A percentile compares a stretch with the other conserved stretches of the same genome.
Conservation (phyloP, 2,113 vertebrate species). For the Mus musculus region DNA sequence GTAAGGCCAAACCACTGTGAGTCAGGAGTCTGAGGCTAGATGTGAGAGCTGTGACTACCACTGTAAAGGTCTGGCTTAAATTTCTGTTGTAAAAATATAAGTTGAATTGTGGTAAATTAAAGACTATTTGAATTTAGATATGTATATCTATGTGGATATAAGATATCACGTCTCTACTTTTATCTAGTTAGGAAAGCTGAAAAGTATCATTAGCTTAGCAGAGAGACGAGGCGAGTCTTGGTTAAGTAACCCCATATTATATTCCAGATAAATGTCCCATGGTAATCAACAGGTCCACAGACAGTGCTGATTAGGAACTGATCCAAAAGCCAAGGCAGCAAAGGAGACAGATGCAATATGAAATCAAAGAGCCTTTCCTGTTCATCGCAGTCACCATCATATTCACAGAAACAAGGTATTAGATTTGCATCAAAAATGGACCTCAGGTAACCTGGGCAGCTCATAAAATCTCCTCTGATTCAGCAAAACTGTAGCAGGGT, state of each 20-base stretch:
- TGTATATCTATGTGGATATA: background rate
- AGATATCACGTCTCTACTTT: background rate
- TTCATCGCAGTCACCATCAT: background rate
- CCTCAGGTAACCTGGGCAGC: background rate
- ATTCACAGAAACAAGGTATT: background rate
- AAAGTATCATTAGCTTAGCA: background rate
- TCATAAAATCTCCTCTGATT: background rate
- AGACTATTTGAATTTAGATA: background rate
- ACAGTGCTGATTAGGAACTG: background rate
- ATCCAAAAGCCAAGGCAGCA: background rate
- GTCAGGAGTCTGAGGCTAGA: background rate
- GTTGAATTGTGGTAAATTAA: too few relatives aligned
- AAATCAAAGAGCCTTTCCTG: background rate
- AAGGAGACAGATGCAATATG: background rate
- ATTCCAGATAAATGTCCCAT: background rate
- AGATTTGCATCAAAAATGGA: background rate
- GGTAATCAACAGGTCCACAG: too few relatives aligned
- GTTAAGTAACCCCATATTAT: background rate
- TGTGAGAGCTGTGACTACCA: accelerated
- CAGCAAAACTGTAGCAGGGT: background rate
- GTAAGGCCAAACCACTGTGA: background rate
- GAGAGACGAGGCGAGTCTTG: background rate
- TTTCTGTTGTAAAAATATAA: background rate
- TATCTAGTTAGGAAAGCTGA: background rate
- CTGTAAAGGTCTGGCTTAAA: accelerated